Base-by-base conservation (phyloP, 2,113 vertebrate genomes). In the Corythoichthys haematopterus region DNA sequence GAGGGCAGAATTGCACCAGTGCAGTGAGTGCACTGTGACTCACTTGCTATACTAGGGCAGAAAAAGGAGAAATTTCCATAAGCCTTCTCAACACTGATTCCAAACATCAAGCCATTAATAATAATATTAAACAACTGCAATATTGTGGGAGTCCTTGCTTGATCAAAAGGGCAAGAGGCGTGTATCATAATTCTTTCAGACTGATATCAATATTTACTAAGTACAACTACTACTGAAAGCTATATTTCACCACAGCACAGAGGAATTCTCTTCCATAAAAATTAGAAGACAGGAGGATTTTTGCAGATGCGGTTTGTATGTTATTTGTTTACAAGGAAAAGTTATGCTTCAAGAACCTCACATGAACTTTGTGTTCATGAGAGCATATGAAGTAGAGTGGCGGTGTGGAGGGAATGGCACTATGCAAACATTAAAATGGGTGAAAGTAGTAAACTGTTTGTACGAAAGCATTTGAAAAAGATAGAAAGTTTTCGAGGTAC, bases 61-160 rank as follows among this genome's bases (percentile, higher is more conserved):
- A 70, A 62, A 50, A 59, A 47, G 61, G 13, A 79, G 45, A 61
- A 72, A 48, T 81, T 86, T 85, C 79, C 79, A 81, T 79, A 77
- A 82, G 76, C 77, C 68, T 68, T 75, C 74, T 77, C 57, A 69
- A 57, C 68, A 71, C 66, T 50, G 20, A 56, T 75, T 60, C 58
- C 65, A 76, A 78, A 70, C 65, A 64, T 82, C 69, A 80, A 70
- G 51, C 58, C 63, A 78, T 83, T 80, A 52, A 84, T 45, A 3
- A 40, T 40, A 12, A 40, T 60, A 12, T 20, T 59, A 38, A 61
- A 61, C 36, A 16, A 59, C 36, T 16, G 36, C 36, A 10, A 38
- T 37, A 15, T 16, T 16, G 15, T 77, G 52, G 77, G 75, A 82
- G 79, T 74, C 65, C n/a, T 12, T 4, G 28, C 53, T 56, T 55